These are phyloP conservation scores for Carettochelys insculpta DNA, from an alignment of 2,113 vertebrate genomes.

Conservation along the genomic window DNA sequence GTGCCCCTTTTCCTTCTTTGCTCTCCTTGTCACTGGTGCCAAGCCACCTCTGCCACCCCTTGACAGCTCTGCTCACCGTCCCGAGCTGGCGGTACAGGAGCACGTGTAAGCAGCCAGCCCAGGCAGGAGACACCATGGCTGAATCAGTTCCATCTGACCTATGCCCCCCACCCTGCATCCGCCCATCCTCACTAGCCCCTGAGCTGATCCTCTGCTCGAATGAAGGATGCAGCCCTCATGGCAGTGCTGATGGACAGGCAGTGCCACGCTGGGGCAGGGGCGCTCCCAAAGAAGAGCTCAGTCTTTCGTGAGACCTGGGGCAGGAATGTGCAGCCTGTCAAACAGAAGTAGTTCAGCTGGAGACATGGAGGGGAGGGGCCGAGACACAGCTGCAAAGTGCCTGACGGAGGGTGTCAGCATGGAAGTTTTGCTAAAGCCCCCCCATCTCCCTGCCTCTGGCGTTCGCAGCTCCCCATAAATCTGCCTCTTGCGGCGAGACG, in stretches of 20 bases:
- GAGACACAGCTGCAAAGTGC: background rate
- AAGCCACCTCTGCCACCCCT: background rate
- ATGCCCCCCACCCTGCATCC: background rate
- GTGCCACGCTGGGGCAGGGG: background rate
- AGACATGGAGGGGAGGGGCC: background rate
- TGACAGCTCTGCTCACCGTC: background rate
- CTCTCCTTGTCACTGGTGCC: fast-evolving
- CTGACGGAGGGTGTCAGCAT: background rate
- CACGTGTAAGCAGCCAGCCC: background rate
- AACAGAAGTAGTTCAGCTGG: background rate
- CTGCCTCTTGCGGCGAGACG: background rate
- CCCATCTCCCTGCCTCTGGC: background rate
- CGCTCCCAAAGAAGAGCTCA: too few species aligned
- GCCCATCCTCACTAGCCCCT: background rate
- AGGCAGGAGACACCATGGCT: background rate
- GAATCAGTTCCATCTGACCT: background rate
- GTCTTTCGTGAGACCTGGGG: background rate
- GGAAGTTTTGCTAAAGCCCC: background rate
- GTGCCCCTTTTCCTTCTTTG: too few species aligned
- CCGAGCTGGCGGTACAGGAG: background rate
- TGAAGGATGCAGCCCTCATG: background rate
- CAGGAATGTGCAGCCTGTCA: background rate
- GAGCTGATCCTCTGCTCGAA: background rate
- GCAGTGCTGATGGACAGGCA: background rate
- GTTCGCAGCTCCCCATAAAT: background rate